phyloP scores from a whole-genome alignment of 2,113 vertebrate species.

The Sula dactylatra region DNA sequence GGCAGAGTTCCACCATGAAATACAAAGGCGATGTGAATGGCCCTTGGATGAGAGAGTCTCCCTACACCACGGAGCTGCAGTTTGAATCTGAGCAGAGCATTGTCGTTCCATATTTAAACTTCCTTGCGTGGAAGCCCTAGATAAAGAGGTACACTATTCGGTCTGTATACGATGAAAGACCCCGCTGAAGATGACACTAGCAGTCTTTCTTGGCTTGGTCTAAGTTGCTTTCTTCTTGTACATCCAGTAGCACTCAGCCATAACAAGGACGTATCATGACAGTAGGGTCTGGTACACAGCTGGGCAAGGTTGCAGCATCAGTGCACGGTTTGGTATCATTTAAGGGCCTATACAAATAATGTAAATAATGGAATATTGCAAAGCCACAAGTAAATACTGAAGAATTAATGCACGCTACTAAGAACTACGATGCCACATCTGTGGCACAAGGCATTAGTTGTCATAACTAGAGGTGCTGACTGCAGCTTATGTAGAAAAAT shows the following conservation, averaged over 20 bases:
- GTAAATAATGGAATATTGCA: background rate
- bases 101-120: background rate
- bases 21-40: background rate
- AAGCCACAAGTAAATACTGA: background rate
- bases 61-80: background rate
- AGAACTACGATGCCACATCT: background rate
- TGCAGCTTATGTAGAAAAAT: background rate
- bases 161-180: background rate
- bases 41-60: background rate
- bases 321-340: accelerated
- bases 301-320: background rate
- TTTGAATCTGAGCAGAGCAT: background rate
- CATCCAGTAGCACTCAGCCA: background rate
- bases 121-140: background rate
- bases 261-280: background rate
- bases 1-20: background rate
- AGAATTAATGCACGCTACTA: background rate
- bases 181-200: background rate
- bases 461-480: background rate
- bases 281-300: background rate
- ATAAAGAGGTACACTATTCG: background rate
- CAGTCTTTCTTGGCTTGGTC: background rate
- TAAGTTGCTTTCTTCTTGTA: background rate
- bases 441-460: background rate
- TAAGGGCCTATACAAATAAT: background rate